These are phyloP conservation scores for Heliconius hortense DNA, from an alignment of 2,888 invertebrate genomes.

Conservation along the genomic window DNA sequence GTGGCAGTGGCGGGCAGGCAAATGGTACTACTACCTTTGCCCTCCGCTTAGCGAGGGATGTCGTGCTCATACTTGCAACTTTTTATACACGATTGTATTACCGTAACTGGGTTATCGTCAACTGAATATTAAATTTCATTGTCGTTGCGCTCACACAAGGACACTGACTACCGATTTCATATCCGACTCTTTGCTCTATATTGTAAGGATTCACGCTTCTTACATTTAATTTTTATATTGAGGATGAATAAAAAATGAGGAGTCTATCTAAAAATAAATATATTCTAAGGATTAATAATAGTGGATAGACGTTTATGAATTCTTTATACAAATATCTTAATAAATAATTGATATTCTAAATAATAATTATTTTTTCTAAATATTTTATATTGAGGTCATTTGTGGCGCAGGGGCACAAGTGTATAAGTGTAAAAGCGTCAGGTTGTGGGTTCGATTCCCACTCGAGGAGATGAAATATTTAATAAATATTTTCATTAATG, in stretches of 20 bases:
- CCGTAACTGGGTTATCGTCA: conserved; percentile 77
- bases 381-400: no score
- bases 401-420: no score
- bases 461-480: no score
- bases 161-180: conserved; percentile 62
- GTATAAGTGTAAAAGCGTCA: no score
- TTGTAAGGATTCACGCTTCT: conserved; percentile 53
- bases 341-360: no score
- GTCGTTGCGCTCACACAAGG: conserved; percentile 71
- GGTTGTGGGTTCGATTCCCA: no score
- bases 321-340: no score
- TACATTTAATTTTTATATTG: background rate
- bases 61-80: conserved; percentile 64
- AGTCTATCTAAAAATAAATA: background rate
- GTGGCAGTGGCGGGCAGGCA: conserved; percentile 71
- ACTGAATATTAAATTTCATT: conserved; percentile 77
- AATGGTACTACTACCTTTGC: conserved; percentile 65
- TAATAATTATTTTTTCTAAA: no score
- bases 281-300: background rate
- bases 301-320: no score
- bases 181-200: conserved; percentile 51
- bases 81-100: conserved; percentile 69
- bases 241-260: background rate
- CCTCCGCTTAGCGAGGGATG: conserved; percentile 53
- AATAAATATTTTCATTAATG: no score